phyloP scores from a whole-genome alignment of 2,797 vertebrate species.

The Gambelia wislizenii region DNA sequence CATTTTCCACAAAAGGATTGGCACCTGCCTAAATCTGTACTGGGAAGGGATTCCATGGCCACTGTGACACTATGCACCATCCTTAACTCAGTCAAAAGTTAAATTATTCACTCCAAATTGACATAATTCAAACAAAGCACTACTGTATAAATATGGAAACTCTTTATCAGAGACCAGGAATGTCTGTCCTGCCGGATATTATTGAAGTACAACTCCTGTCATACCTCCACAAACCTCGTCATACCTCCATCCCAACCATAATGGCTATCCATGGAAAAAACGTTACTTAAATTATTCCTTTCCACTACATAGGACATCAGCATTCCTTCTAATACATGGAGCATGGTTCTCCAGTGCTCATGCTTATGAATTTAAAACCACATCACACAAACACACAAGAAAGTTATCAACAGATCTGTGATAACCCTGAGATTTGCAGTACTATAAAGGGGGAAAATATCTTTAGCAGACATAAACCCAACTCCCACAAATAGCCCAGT shows the following conservation, averaged over 20 bases:
- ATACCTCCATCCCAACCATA: not conserved
- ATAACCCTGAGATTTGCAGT: not conserved
- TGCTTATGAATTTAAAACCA: not conserved
- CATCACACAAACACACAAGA: not conserved
- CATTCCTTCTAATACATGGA: not conserved
- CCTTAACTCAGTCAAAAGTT: no score
- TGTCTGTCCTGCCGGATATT: no score
- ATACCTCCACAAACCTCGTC: not conserved
- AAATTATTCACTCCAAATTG: constrained; percentile 24
- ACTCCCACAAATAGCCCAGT: not conserved
- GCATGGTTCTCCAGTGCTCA: not conserved
- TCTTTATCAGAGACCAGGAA: constrained; percentile 1
- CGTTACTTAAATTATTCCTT: not conserved
- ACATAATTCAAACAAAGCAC: constrained; percentile 31
- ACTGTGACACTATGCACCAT: not conserved
- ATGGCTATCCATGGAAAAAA: not conserved
- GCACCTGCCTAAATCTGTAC: no score
- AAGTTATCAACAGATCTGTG: not conserved
- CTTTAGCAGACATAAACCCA: not conserved
- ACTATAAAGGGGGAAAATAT: not conserved
- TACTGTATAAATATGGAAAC: no score
- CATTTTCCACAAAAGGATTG: no score
- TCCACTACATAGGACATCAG: not conserved
- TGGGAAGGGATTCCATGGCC: no score
- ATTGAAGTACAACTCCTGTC: not conserved